Conservation (phyloP, 2,113 vertebrate genomes). For the Rhegmatorhina hoffmannsi region DNA sequence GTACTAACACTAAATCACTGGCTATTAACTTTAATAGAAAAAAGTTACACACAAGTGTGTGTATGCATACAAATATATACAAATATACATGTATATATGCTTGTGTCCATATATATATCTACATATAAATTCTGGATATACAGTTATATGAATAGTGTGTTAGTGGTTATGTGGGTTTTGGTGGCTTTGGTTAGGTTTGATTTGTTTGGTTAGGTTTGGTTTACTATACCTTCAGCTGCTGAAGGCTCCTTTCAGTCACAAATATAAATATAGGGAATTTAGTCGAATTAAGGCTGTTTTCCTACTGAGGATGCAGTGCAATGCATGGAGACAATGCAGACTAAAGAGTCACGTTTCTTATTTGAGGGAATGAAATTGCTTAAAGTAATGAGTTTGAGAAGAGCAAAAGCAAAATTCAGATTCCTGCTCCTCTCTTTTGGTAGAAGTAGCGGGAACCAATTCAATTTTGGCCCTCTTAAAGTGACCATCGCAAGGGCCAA, state of each 20-base stretch:
- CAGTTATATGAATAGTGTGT: background rate
- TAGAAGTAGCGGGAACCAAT: background rate
- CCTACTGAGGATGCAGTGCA: background rate
- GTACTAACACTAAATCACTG: background rate
- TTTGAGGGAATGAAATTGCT: background rate
- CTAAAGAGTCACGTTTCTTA: background rate
- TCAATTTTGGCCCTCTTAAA: background rate
- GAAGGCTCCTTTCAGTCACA: background rate
- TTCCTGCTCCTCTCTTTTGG: background rate
- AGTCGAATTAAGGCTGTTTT: background rate
- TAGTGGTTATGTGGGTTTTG: background rate
- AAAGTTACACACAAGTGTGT: fast-evolving
- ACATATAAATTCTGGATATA: background rate
- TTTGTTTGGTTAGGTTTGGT: background rate
- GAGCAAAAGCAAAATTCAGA: background rate
- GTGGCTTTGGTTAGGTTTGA: background rate
- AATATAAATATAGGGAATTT: background rate
- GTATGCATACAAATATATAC: background rate
- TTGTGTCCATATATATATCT: background rate
- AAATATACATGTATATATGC: background rate
- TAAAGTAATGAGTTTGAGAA: background rate
- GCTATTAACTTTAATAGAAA: background rate
- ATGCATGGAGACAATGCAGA: background rate
- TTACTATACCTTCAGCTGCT: background rate
- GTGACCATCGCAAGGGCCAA: background rate